A percentile compares a stretch with the other conserved stretches of the same genome.
phyloP scores from a whole-genome alignment of 2,888 invertebrate genomes.

The Entomobrya proxima region DNA sequence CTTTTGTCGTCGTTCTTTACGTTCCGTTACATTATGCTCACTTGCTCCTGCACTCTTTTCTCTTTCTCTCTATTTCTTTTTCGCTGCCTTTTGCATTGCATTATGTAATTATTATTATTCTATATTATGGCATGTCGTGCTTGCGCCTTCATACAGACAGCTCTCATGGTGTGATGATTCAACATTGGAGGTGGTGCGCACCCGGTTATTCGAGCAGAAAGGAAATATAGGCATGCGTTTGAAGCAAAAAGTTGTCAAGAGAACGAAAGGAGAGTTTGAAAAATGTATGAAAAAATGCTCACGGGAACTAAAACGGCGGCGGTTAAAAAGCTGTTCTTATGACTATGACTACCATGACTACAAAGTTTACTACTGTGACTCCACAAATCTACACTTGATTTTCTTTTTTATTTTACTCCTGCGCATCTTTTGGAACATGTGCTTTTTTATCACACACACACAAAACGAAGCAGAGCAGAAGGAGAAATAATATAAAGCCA shows the following conservation, averaged over 20 bases:
- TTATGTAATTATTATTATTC: no score
- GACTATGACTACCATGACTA: neutral
- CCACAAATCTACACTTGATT: neutral
- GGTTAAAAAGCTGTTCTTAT: slow-evolving; percentile 17
- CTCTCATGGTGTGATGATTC: no score
- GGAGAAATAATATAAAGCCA: neutral
- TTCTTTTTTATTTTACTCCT: neutral
- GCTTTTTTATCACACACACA: slow-evolving; percentile 26
- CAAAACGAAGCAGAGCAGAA: neutral
- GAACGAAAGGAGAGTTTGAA: slow-evolving; percentile 7
- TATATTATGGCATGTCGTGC: no score
- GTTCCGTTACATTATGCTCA: neutral
- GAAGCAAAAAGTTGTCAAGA: slow-evolving; percentile 40
- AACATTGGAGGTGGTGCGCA: slow-evolving; percentile 54
- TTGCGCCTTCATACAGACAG: no score
- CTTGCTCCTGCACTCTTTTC: neutral
- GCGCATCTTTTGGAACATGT: slow-evolving; percentile 42
- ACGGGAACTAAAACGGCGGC: slow-evolving; percentile 26
- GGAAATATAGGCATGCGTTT: slow-evolving; percentile 52
- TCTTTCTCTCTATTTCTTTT: neutral
- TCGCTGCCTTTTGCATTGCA: neutral
- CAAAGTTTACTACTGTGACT: neutral
- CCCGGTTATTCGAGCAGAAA: slow-evolving; percentile 61
- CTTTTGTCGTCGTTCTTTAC: slow-evolving; percentile 26
- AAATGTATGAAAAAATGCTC: slow-evolving; percentile 29